Percentiles rank a stretch among this genome's conserved stretches.
These are phyloP conservation scores for Dipodomys spectabilis DNA, from an alignment of 2,113 vertebrate genomes.

Conservation along the genomic window DNA sequence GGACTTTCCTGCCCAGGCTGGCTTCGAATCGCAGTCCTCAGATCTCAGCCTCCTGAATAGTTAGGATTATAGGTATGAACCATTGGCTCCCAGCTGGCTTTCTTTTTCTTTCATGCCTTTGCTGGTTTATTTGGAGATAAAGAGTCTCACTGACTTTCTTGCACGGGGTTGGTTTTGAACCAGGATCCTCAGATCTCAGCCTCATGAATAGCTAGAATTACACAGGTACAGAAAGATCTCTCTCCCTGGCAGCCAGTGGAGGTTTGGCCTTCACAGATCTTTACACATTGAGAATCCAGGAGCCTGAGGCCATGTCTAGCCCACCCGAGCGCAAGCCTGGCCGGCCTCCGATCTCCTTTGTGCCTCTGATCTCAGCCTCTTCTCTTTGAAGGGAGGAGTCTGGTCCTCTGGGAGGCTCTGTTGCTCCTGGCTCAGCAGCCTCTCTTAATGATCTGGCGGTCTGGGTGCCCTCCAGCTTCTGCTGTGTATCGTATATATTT, in stretches of 20 bases:
- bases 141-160: too few relatives aligned
- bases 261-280: neutral
- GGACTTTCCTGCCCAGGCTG: too few relatives aligned
- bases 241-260: neutral
- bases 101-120: too few relatives aligned
- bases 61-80: too few relatives aligned
- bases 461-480: conserved; percentile 48
- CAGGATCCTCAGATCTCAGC: too few relatives aligned
- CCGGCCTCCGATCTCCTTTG: neutral
- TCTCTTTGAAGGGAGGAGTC: conserved; percentile 59
- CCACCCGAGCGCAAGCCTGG: neutral
- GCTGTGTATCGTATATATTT: neutral
- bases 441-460: conserved; percentile 58
- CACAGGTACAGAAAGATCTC: neutral
- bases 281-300: neutral
- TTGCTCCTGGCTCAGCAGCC: neutral
- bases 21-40: too few relatives aligned
- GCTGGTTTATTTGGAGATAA: too few relatives aligned
- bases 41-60: too few relatives aligned
- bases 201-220: too few relatives aligned
- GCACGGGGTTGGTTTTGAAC: too few relatives aligned
- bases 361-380: neutral
- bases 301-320: neutral
- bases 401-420: neutral
- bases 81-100: too few relatives aligned